Base-by-base conservation (phyloP, 1,140 invertebrate species). In the Macrobrachium rosenbergii region DNA sequence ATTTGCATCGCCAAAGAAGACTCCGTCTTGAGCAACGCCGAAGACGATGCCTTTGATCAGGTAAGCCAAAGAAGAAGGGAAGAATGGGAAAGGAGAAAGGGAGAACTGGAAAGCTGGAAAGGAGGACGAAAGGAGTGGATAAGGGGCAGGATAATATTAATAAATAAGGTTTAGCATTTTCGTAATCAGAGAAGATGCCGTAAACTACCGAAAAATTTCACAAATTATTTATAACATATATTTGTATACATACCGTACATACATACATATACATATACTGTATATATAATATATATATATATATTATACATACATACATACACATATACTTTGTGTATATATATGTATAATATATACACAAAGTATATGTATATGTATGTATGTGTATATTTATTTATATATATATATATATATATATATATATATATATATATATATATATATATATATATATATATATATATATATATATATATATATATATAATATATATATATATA, bases 1-100 rank as follows among this genome's bases (percentile, higher is more conserved):
- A 94, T 96, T 64, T 97, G 96, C 91, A 95, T 96, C 28, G 95
- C 96, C 8, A 93, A 94, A 80, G 94, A 95, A 89, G 94, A 95
- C 90, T 94, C 94, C 0, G 93, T 96, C 19, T 91, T 95, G 7
- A 94, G 94, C 88, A 94, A 94, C 77, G 94, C 95, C 2, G 93
- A 94, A 45, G 93, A 94, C 63, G 92, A 93, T 62, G 93, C 93
- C 59, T 95, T 94, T 91, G 94, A 95, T 90, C 92, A 93, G 79
- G 93, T 91, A 90, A 90, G 91, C 89, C n/a, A 43, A n/a, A 67
- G 80, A n/a, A 67, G 80, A 2, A 59, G 82, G 82, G 10, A 73
- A 21, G n/a, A 28, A 58, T 8, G 17, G 58, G 58, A 45, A 23
- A 37, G 45, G 17, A 62, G 43, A n/a, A 52, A 62, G 43, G n/a